Evolutionary conservation across 2,797 vertebrate species (phyloP).

Genomic region (Falco peregrinus): DNA sequence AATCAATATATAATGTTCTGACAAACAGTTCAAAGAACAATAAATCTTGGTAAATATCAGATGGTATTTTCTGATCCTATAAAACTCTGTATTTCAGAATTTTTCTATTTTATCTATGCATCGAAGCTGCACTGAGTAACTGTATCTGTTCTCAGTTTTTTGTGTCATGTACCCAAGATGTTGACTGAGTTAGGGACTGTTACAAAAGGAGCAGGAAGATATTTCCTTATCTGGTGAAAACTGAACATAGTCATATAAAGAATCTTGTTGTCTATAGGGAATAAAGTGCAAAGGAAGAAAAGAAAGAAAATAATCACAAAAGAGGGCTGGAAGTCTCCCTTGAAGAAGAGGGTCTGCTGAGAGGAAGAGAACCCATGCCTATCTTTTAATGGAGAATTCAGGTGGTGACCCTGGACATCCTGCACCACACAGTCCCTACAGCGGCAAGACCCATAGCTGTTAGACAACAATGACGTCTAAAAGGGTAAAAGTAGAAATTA

Average conservation of each 20-base stretch:
- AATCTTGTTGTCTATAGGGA: fast-evolving
- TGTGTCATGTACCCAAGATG: background rate
- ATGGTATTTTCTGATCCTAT: background rate
- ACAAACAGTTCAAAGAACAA: background rate
- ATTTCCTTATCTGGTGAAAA: background rate
- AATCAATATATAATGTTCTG: background rate
- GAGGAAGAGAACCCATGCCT: background rate
- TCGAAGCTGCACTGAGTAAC: background rate
- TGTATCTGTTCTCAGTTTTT: background rate
- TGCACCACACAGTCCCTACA: background rate
- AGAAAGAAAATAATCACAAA: background rate
- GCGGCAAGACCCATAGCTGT: background rate
- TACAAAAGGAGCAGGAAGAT: background rate
- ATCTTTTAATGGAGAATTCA: background rate
- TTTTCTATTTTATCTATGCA: background rate
- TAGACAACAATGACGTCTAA: background rate
- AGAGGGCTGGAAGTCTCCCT: background rate
- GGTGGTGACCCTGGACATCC: background rate
- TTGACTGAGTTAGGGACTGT: background rate
- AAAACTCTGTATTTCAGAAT: background rate
- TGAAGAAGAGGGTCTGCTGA: background rate
- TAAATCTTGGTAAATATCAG: background rate
- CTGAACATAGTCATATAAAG: background rate
- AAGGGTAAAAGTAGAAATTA: background rate
- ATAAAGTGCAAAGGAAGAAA: background rate